Evolutionary conservation across 2,888 invertebrate genomes (phyloP).

Genomic region (Papilio elwesi): DNA sequence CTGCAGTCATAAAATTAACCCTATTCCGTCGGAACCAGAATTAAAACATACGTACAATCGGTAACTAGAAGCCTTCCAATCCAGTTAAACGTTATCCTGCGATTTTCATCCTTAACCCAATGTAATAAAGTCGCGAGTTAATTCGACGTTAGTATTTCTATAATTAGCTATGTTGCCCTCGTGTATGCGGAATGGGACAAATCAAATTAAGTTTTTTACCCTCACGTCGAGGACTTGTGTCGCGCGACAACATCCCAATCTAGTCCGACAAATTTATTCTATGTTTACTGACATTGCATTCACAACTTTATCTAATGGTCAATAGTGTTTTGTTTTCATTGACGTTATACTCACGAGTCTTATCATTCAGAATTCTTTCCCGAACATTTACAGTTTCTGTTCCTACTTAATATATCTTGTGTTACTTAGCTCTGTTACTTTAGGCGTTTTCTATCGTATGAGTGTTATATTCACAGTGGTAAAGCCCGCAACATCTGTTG

Average conservation of each 20-base stretch:
- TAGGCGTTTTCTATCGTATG: too few relatives aligned
- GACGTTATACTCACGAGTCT: background rate
- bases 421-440: too few relatives aligned
- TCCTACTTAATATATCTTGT: too few relatives aligned
- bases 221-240: constrained; percentile 55
- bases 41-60: constrained; percentile 41
- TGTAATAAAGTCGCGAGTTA: constrained; percentile 34
- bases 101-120: constrained; percentile 1
- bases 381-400: too few relatives aligned
- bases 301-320: background rate
- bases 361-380: too few relatives aligned
- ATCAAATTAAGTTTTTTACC: constrained; percentile 63
- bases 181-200: constrained; percentile 42
- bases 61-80: constrained; percentile 31
- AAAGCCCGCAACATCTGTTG: too few relatives aligned
- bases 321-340: background rate
- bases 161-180: constrained; percentile 33
- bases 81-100: constrained; percentile 5
- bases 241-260: constrained; percentile 63
- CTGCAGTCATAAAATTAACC: constrained; percentile 43
- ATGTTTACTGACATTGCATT: background rate
- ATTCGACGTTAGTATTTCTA: background rate
- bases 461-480: too few relatives aligned
- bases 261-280: constrained; percentile 65
- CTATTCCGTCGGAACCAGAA: constrained; percentile 43